Percentiles rank a stretch among this genome's conserved stretches.
Conservation (phyloP, 2,113 vertebrate species). For the Zosterops pallidus region DNA sequence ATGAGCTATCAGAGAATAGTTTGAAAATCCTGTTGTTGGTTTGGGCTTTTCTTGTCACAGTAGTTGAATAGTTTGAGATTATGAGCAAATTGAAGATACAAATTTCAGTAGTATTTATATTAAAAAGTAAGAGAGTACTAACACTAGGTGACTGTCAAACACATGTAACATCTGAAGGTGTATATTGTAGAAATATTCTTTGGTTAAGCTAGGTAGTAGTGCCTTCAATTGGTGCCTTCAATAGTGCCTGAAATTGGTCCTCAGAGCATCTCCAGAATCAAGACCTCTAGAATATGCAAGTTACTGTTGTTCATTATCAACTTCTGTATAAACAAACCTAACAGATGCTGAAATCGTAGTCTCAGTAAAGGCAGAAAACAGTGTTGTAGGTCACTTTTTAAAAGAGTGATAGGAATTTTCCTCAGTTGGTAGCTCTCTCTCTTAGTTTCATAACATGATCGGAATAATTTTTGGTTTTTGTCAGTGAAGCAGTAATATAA, state of each 20-base stretch:
- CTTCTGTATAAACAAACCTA: neutral
- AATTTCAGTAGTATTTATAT: neutral
- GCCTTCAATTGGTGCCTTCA: neutral
- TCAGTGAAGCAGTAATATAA: neutral
- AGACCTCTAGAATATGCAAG: neutral
- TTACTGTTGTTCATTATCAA: neutral
- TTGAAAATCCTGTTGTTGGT: neutral
- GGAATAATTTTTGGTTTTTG: neutral
- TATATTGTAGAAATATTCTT: neutral
- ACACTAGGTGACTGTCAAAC: fast-evolving
- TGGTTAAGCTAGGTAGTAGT: neutral
- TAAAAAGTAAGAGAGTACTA: neutral
- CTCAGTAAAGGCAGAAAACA: neutral
- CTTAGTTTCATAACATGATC: neutral
- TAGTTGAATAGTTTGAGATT: neutral
- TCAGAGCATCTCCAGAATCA: neutral
- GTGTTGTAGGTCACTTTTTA: neutral
- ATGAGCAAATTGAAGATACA: neutral
- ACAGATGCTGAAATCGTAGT: neutral
- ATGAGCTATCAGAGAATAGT: neutral
- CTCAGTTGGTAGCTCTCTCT: neutral
- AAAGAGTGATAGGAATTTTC: neutral
- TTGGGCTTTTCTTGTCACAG: neutral
- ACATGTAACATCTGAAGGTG: neutral
- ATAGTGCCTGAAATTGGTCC: neutral